Base-by-base conservation (phyloP, 2,888 invertebrate species). In the Hypena proboscidalis region DNA sequence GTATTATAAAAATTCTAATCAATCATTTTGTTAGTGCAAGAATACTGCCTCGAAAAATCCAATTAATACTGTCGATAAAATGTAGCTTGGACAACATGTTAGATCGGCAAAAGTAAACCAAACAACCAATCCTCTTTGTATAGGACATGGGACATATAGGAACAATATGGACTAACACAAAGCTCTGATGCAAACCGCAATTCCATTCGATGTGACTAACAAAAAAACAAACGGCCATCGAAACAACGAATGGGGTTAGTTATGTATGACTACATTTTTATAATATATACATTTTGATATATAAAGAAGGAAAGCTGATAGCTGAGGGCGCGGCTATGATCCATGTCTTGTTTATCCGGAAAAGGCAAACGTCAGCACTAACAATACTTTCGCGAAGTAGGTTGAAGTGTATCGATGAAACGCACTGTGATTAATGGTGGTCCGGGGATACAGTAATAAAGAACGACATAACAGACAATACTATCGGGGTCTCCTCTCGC, bases 401-500 rank as follows among this genome's bases (percentile, higher is more conserved):
- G 72, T 67, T 74, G 62, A 68, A 67, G 70, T 67, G 58, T 71
- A 70, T 74, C 70, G 71, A 75, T 71, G 70, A 68, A 74, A 68
- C 64, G 61, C 59, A 58, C 38, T 67, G 62, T 82, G 83, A 86
- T 86, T 83, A 83, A 85, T 83, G 77, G 60, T 52, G 51, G 69
- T 66, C 69, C 67, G 62, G 74, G 78, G 80, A 83, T 82, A 74
- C 74, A 68, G 66, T 80, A 78, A 80, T 85, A 80, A 80, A 83
- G 77, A 74, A 70, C 69, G 61, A 50, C 65, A 60, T 71, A 74
- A 72, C 69, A 74, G 67, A 66, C 58, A 64, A 58, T 71, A 66
- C 69, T 63, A 61, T 59, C 58, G 61, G 49, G 41, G 62, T 57
- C 67, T 67, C 62, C n/a, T n/a, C n/a, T n/a, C n/a, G n/a, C n/a